phyloP scores from a whole-genome alignment of 2,797 vertebrate genomes.

The Oceanodroma leucorhoa region DNA sequence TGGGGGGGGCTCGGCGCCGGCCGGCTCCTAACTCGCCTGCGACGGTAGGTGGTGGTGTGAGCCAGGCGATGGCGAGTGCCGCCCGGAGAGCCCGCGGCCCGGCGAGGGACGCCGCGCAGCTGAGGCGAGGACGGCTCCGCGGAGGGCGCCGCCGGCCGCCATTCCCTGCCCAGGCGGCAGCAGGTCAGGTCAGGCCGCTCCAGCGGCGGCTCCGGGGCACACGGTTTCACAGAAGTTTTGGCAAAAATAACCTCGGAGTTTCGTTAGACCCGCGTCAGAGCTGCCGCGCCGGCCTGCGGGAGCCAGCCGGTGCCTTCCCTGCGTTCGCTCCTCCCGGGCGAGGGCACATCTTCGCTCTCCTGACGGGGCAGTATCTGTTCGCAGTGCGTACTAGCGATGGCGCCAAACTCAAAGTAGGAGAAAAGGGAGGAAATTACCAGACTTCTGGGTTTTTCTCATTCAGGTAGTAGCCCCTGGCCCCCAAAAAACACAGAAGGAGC shows the following conservation, averaged over 20 bases:
- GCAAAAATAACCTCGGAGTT: neutral
- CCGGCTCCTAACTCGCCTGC: fast-evolving
- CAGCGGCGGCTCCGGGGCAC: neutral
- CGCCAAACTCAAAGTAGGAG: neutral
- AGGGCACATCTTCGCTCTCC: fast-evolving
- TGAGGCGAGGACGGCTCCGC: neutral
- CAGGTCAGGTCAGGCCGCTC: neutral
- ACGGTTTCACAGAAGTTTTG: neutral
- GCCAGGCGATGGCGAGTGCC: neutral
- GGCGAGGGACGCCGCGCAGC: no score
- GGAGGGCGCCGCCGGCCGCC: neutral
- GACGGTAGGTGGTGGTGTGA: neutral
- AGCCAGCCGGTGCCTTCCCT: neutral
- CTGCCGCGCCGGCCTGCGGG: neutral
- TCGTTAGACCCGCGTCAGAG: neutral
- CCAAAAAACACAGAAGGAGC: neutral
- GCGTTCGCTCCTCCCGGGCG: fast-evolving
- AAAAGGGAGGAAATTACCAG: neutral
- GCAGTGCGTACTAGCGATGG: fast-evolving
- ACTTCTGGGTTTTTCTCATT: neutral
- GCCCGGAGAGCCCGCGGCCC: neutral
- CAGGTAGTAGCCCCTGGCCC: fast-evolving
- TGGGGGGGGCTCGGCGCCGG: fast-evolving
- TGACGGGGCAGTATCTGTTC: neutral
- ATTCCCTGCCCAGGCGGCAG: neutral